Evolutionary conservation across 2,888 invertebrate species (phyloP).

Genomic region (Zaprionus lineosus): DNA sequence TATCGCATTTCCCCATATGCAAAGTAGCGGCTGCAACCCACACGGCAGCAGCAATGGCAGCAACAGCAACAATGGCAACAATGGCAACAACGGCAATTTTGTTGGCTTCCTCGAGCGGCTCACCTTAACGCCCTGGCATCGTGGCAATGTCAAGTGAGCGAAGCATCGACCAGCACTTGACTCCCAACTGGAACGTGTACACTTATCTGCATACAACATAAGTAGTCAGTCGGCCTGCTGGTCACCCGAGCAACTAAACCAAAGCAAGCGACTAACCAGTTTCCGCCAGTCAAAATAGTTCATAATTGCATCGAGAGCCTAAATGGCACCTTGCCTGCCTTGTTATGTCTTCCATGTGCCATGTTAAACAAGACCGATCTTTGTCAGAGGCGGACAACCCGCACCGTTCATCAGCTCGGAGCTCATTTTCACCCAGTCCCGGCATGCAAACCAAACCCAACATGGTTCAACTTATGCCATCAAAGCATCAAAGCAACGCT

Average conservation of each 20-base stretch:
- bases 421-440: slow-evolving; percentile 1
- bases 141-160: slow-evolving; percentile 41
- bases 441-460: slow-evolving; percentile 12
- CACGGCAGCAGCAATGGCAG: slow-evolving; percentile 5
- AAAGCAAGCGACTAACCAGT: slow-evolving; percentile 39
- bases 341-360: slow-evolving; percentile 46
- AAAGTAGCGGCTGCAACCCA: slow-evolving; percentile 33
- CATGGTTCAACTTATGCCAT: slow-evolving; percentile 24
- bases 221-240: slow-evolving; percentile 14
- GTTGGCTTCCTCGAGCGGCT: slow-evolving; percentile 36
- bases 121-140: slow-evolving; percentile 52
- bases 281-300: slow-evolving; percentile 62
- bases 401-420: slow-evolving; percentile 20
- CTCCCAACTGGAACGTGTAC: slow-evolving; percentile 14
- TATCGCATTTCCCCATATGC: slow-evolving; percentile 42
- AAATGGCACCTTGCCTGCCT: slow-evolving; percentile 70
- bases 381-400: slow-evolving; percentile 32
- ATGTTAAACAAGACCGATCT: slow-evolving; percentile 55
- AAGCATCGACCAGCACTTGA: slow-evolving; percentile 32
- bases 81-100: background rate
- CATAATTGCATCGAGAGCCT: slow-evolving; percentile 62
- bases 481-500: slow-evolving; percentile 12
- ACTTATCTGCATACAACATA: slow-evolving; percentile 44
- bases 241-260: slow-evolving; percentile 6
- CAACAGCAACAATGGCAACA: background rate